A percentile compares a stretch with the other conserved stretches of the same genome.
Conservation (phyloP, 2,797 vertebrate species). For the Argyrosomus regius region DNA sequence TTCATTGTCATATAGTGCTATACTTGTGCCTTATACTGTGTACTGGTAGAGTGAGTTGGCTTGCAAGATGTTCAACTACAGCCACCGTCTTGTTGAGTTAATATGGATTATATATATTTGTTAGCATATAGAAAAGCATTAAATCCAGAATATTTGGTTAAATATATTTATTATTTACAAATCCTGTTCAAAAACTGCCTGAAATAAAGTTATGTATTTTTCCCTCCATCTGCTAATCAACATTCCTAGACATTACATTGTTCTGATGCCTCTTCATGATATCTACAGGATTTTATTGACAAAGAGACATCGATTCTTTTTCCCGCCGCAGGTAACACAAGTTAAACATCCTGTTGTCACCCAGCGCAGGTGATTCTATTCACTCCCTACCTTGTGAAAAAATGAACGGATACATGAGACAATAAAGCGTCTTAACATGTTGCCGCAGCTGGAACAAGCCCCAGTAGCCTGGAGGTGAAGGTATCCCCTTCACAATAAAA, state of each 20-base stretch:
- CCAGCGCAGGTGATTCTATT: conserved; percentile 63
- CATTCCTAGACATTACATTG: conserved; percentile 10
- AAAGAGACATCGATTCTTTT: conserved; percentile 44
- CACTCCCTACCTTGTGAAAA: conserved; percentile 32
- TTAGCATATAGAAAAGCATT: not conserved
- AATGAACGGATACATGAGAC: conserved; percentile 67
- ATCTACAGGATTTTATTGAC: conserved; percentile 36
- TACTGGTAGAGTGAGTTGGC: not conserved
- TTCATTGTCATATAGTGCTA: not conserved
- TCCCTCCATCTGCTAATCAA: not conserved
- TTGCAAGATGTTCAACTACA: not conserved
- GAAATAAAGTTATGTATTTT: not conserved
- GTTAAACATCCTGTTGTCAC: conserved; percentile 66
- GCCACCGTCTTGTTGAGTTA: not conserved
- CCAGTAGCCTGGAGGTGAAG: conserved; percentile 64
- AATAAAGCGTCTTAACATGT: conserved; percentile 74
- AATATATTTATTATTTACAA: conserved; percentile 33
- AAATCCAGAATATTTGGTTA: not conserved
- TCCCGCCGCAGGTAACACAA: conserved; percentile 39
- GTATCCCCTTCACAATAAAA: conserved; percentile 68
- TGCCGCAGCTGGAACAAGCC: conserved; percentile 67
- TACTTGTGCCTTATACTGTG: not conserved
- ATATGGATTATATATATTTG: not conserved
- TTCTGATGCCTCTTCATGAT: conserved; percentile 17
- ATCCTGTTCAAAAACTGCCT: not conserved